phyloP scores from a whole-genome alignment of 2,888 invertebrate species.

The Glyphotaelius pellucidus region DNA sequence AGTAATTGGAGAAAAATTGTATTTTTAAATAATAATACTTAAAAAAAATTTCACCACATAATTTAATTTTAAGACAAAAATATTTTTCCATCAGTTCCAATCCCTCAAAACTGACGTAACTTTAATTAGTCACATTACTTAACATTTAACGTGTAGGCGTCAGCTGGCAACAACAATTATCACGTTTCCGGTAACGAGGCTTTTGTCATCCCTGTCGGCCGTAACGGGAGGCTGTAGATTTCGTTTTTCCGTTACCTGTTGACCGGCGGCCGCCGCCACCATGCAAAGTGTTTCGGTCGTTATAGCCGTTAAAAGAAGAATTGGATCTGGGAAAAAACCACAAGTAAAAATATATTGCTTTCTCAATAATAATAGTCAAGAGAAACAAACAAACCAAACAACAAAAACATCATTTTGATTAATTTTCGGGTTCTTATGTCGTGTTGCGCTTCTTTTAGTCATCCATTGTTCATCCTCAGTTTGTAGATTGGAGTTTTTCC shows the following conservation, averaged over 20 bases:
- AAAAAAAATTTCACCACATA: too few relatives aligned
- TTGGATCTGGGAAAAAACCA: constrained; percentile 12
- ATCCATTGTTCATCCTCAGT: too few relatives aligned
- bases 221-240: constrained; percentile 40
- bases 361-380: not conserved
- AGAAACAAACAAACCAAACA: not conserved
- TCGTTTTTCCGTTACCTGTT: constrained; percentile 40
- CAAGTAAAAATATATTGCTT: not conserved
- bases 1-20: too few relatives aligned
- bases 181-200: not conserved
- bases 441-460: too few relatives aligned
- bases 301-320: constrained; percentile 31
- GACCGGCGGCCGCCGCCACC: constrained; percentile 3
- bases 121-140: not conserved
- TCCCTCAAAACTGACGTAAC: not conserved
- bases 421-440: too few relatives aligned
- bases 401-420: too few relatives aligned
- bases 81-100: not conserved
- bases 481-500: too few relatives aligned
- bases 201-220: constrained; percentile 19
- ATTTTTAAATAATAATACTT: too few relatives aligned
- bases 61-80: not conserved
- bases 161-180: not conserved
- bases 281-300: constrained; percentile 44
- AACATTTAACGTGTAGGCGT: not conserved